A percentile compares a stretch with the other conserved stretches of the same genome.
Conservation (phyloP, 2,797 vertebrate genomes). For the Stomatorhinus walkeri region DNA sequence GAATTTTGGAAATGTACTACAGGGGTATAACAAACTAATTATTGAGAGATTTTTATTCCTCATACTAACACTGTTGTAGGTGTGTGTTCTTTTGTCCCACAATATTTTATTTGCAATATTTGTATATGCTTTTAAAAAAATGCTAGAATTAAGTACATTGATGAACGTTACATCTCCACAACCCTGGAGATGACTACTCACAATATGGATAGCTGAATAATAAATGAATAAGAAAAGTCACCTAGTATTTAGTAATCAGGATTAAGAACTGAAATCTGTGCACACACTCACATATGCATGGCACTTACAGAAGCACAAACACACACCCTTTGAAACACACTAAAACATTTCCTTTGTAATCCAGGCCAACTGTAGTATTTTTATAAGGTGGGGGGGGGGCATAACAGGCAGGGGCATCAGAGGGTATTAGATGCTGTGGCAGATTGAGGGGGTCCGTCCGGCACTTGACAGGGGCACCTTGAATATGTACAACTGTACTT, state of each 20-base stretch:
- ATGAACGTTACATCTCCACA: background rate
- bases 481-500: background rate
- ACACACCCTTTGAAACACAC: background rate
- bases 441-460: background rate
- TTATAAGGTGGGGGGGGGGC: background rate
- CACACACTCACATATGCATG: background rate
- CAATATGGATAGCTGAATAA: background rate
- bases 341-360: background rate
- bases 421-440: background rate
- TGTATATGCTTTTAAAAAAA: background rate
- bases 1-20: background rate
- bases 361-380: background rate
- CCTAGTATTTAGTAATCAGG: background rate
- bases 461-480: background rate
- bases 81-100: background rate
- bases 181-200: background rate
- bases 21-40: background rate
- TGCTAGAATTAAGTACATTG: background rate
- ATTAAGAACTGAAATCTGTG: background rate
- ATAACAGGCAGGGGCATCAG: background rate
- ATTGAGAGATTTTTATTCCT: background rate
- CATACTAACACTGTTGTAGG: background rate
- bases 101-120: background rate
- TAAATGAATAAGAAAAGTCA: background rate
- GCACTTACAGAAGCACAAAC: background rate